A percentile compares a stretch with the other conserved stretches of the same genome.
phyloP scores from a whole-genome alignment of 2,113 vertebrate species.

The Synodontis membranacea region DNA sequence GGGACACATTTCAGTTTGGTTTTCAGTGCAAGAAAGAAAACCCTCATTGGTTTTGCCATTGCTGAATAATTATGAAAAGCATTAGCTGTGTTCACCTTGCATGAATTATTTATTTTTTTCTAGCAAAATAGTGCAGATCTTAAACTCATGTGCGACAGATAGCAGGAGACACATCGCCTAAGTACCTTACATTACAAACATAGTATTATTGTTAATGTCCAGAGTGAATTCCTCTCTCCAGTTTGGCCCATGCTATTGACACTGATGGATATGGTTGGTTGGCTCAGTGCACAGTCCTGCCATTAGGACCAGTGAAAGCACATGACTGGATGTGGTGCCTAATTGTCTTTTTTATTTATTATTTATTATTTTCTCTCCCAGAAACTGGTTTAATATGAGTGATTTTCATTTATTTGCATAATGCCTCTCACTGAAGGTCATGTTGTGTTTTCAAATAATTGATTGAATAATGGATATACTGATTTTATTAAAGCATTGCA shows the following conservation, averaged over 20 bases:
- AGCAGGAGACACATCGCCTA: not conserved
- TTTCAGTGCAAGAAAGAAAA: not conserved
- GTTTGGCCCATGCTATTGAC: not conserved
- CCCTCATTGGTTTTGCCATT: not conserved
- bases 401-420: constrained; percentile 3
- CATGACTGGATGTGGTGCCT: no score
- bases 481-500: not conserved
- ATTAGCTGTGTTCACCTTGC: not conserved
- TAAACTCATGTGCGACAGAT: not conserved
- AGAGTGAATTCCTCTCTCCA: not conserved
- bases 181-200: not conserved
- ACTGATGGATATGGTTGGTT: not conserved
- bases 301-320: not conserved
- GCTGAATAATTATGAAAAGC: not conserved
- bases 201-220: not conserved
- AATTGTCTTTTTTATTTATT: not conserved
- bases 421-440: not conserved
- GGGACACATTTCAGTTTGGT: not conserved
- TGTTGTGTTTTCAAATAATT: not conserved
- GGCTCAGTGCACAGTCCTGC: not conserved
- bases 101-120: not conserved
- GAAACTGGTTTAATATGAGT: not conserved
- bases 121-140: not conserved
- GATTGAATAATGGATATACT: constrained; percentile 22
- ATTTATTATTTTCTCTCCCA: not conserved